A percentile compares a stretch with the other conserved stretches of the same genome.
phyloP scores from a whole-genome alignment of 2,797 vertebrate genomes.

The Alauda arvensis region DNA sequence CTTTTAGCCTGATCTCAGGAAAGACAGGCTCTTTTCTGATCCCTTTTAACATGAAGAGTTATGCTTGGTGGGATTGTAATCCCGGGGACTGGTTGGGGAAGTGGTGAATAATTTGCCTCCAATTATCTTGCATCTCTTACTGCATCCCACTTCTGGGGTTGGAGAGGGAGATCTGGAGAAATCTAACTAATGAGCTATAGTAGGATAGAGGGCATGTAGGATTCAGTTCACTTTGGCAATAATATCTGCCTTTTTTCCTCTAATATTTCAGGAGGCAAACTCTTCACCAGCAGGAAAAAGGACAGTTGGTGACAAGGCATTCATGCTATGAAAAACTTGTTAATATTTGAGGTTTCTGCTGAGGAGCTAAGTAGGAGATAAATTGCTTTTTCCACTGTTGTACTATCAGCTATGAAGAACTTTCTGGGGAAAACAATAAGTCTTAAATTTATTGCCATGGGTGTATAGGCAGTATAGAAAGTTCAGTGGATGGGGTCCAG shows the following conservation, averaged over 20 bases:
- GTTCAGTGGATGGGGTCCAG: background rate
- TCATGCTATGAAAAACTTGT: background rate
- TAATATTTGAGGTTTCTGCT: slow-evolving; percentile 20
- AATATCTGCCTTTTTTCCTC: background rate
- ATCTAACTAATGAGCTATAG: background rate
- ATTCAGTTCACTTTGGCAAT: background rate
- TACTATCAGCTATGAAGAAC: background rate
- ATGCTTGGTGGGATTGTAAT: background rate
- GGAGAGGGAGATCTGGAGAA: background rate
- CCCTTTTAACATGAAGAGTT: background rate
- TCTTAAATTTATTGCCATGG: background rate
- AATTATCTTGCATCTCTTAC: background rate
- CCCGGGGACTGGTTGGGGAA: background rate
- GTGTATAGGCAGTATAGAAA: background rate
- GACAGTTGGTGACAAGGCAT: background rate
- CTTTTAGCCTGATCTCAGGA: background rate
- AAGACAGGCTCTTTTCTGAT: background rate
- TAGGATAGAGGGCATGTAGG: background rate
- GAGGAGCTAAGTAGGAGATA: background rate
- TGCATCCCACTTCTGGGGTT: background rate
- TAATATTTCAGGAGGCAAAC: background rate
- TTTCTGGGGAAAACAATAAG: background rate
- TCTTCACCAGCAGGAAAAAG: background rate
- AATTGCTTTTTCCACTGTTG: background rate
- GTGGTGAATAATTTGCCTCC: background rate